Evolutionary conservation across 1,140 invertebrate species (phyloP).

Genomic region (Chymomyza costata): DNA sequence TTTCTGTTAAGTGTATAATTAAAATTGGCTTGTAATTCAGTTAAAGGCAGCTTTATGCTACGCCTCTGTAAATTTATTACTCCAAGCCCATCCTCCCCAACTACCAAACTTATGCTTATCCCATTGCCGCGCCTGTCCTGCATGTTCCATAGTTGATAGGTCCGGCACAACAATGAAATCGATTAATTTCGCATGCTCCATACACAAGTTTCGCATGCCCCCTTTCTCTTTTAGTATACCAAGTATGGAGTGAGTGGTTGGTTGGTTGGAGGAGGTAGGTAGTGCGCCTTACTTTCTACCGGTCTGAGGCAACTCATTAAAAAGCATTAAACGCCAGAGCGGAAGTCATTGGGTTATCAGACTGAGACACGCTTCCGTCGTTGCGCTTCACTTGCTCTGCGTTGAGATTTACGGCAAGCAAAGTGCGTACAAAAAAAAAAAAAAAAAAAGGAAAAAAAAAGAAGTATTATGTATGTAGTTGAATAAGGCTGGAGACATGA

Average conservation of each 20-base stretch:
- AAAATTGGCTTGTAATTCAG: too few species aligned
- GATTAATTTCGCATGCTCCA: slow-evolving; percentile 45
- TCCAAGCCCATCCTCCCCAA: too few species aligned
- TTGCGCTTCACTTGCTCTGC: slow-evolving; percentile 38
- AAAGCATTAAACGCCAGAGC: slow-evolving; percentile 69
- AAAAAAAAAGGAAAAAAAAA: slow-evolving; percentile 17
- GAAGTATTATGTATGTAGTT: slow-evolving; percentile 12
- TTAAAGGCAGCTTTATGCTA: too few species aligned
- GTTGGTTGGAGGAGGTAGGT: too few species aligned
- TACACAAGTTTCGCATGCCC: slow-evolving; percentile 4
- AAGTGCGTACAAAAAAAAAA: slow-evolving; percentile 49
- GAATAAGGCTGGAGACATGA: slow-evolving; percentile 8
- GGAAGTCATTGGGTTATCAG: slow-evolving; percentile 69
- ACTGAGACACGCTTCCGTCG: slow-evolving; percentile 58
- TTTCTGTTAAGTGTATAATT: too few species aligned
- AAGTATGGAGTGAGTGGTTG: too few species aligned
- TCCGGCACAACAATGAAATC: slow-evolving; percentile 43
- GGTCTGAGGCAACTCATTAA: slow-evolving; percentile 55
- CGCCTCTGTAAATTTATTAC: too few species aligned
- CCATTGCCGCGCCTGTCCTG: too few species aligned
- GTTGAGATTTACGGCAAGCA: slow-evolving; percentile 58
- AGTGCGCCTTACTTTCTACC: too few species aligned
- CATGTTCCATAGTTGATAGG: too few species aligned
- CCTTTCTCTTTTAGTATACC: not conserved
- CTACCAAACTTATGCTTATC: too few species aligned